These are phyloP conservation scores for Rhynchopsitta pachyrhyncha DNA, from an alignment of 2,113 vertebrate species.

Conservation along the genomic window DNA sequence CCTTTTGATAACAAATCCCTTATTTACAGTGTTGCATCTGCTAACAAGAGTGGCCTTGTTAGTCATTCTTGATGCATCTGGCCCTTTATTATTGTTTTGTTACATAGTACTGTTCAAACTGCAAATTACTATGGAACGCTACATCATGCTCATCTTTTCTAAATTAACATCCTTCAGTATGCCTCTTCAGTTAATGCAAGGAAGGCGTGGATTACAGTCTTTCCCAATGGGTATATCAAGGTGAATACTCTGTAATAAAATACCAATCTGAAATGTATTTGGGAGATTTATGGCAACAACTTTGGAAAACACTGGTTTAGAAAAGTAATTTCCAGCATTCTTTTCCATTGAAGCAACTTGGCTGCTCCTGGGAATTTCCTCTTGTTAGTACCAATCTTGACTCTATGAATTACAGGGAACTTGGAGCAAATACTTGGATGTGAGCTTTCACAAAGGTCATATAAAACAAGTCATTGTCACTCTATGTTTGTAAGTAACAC, in stretches of 20 bases:
- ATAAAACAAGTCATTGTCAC: neutral
- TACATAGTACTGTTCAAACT: neutral
- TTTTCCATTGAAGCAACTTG: neutral
- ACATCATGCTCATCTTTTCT: neutral
- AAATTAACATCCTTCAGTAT: neutral
- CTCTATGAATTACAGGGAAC: neutral
- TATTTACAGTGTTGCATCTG: neutral
- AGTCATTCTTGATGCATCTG: neutral
- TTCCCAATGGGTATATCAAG: neutral
- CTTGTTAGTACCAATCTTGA: neutral
- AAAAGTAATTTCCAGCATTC: neutral
- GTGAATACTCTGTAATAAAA: neutral
- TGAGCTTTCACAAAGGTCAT: neutral
- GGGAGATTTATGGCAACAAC: neutral
- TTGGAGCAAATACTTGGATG: neutral
- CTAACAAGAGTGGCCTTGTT: neutral
- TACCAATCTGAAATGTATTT: neutral
- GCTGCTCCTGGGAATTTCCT: neutral
- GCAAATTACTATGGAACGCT: constrained; percentile 1
- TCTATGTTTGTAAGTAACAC: neutral
- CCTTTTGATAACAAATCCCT: neutral
- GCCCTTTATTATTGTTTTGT: neutral
- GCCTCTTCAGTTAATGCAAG: neutral
- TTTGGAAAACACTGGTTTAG: constrained; percentile 25
- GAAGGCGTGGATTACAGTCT: neutral